Percentiles rank a stretch among this genome's conserved stretches.
These are phyloP conservation scores for Alethe diademata DNA, from an alignment of 2,113 vertebrate species.

Conservation along the genomic window DNA sequence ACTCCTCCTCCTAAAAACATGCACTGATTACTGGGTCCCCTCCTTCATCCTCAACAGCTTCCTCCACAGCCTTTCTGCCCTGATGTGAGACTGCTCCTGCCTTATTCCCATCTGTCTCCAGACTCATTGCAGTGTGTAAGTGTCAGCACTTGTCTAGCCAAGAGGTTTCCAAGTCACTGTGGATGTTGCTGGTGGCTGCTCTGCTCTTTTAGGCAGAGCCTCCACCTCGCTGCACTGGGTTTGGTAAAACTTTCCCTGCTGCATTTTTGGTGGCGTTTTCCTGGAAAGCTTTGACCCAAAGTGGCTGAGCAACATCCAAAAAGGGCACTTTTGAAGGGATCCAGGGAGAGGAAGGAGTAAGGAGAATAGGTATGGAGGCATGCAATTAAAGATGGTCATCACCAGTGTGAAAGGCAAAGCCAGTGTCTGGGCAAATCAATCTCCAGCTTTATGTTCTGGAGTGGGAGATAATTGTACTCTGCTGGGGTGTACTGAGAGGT, in stretches of 20 bases:
- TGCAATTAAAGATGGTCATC: neutral
- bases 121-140: neutral
- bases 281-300: neutral
- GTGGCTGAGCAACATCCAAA: neutral
- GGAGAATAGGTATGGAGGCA: neutral
- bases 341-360: neutral
- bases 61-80: neutral
- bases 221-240: neutral
- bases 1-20: neutral
- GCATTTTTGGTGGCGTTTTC: neutral
- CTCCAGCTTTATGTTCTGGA: neutral
- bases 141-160: neutral
- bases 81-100: neutral
- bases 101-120: neutral
- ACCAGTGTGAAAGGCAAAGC: neutral
- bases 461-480: neutral
- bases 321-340: neutral
- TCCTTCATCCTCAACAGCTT: neutral
- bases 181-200: neutral
- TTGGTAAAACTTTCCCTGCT: neutral
- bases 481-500: neutral
- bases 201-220: neutral
- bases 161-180: neutral
- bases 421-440: neutral
- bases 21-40: accelerated